Evolutionary conservation across 1,140 invertebrate genomes (phyloP).

Genomic region (Hylaeus volcanicus): DNA sequence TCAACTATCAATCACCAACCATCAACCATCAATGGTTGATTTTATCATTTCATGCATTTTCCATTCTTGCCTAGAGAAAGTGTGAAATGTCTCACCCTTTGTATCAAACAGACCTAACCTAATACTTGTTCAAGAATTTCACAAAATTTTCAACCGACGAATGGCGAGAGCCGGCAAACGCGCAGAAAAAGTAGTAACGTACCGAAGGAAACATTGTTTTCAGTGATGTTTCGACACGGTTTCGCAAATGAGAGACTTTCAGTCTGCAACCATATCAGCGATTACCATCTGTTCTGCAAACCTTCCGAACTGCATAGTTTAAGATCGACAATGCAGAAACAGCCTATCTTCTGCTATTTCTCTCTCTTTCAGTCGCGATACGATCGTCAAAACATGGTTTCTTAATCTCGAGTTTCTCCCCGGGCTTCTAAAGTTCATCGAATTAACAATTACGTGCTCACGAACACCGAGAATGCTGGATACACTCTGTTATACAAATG

Average conservation of each 20-base stretch:
- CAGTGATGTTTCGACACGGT: not conserved
- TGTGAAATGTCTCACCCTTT: too few relatives aligned
- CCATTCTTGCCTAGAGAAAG: too few relatives aligned
- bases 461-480: not conserved
- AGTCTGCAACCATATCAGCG: constrained; percentile 29
- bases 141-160: too few relatives aligned
- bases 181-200: not conserved
- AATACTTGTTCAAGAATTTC: too few relatives aligned
- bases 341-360: not conserved
- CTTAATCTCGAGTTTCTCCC: not conserved
- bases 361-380: not conserved
- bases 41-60: too few relatives aligned
- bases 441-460: not conserved
- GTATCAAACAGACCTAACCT: too few relatives aligned
- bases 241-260: constrained; percentile 14
- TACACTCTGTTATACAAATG: too few relatives aligned
- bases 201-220: not conserved
- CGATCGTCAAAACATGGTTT: constrained; percentile 32
- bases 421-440: not conserved
- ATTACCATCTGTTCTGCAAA: constrained; percentile 38
- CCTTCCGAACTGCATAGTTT: constrained; percentile 27
- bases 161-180: too few relatives aligned
- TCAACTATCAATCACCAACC: too few relatives aligned
- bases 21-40: too few relatives aligned
- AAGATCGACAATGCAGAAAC: constrained; percentile 2